Conservation (phyloP, 1,140 invertebrate genomes). For the Acyrthosiphon pisum region DNA sequence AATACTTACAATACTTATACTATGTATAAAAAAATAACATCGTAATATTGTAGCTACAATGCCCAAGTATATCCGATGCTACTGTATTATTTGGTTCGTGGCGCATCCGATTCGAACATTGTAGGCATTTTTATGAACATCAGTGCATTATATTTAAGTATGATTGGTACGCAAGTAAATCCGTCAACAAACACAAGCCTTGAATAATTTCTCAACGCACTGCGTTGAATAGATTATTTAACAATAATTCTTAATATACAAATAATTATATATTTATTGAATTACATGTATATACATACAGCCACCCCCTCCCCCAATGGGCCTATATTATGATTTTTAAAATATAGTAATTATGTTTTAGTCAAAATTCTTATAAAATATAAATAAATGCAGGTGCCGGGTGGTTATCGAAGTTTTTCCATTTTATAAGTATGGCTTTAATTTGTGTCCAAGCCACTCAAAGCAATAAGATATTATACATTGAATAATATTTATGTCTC, state of each 20-base stretch:
- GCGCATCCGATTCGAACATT: too few relatives aligned
- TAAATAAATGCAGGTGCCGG: background rate
- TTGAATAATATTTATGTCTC: background rate
- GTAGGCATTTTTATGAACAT: too few relatives aligned
- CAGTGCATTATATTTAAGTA: too few relatives aligned
- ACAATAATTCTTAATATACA: background rate
- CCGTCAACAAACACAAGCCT: background rate
- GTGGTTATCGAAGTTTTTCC: background rate
- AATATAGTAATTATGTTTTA: background rate
- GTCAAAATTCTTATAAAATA: background rate
- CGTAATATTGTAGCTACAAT: background rate
- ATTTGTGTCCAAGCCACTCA: background rate
- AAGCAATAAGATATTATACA: background rate
- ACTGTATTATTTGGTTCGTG: background rate
- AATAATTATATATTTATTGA: background rate
- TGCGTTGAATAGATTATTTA: background rate
- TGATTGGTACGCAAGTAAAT: background rate
- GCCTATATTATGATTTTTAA: too few relatives aligned
- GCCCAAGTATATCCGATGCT: background rate
- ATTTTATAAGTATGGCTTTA: background rate
- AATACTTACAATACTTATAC: too few relatives aligned
- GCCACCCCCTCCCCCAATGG: too few relatives aligned
- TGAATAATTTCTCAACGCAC: background rate
- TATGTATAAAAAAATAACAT: background rate
- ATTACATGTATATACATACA: background rate